Evolutionary conservation across 2,113 vertebrate species (phyloP).

Genomic region (Dicrurus megarhynchus): DNA sequence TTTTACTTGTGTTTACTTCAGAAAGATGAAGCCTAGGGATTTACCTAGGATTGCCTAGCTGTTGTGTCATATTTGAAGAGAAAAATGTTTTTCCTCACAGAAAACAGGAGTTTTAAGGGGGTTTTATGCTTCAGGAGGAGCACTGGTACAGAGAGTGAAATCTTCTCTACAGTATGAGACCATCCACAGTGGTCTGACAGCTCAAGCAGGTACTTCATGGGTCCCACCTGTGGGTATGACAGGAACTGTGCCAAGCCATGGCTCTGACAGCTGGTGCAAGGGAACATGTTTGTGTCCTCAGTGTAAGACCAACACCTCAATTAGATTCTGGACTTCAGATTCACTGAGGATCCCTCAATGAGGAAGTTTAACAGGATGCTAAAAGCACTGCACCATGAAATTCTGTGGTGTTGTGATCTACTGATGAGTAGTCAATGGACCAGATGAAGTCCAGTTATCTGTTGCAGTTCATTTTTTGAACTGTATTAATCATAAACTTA

Average conservation of each 20-base stretch:
- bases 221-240: rapidly evolving
- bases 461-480: constrained; percentile 5
- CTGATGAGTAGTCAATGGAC: neutral
- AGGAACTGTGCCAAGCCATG: neutral
- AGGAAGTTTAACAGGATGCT: neutral
- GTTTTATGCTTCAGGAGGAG: neutral
- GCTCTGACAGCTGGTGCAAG: neutral
- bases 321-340: neutral
- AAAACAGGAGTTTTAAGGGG: neutral
- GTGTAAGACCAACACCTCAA: neutral
- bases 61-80: neutral
- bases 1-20: neutral
- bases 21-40: neutral
- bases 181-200: neutral
- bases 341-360: neutral
- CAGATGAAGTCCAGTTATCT: neutral
- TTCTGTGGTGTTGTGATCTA: rapidly evolving
- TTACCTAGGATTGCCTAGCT: neutral
- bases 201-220: neutral
- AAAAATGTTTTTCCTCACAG: neutral
- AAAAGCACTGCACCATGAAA: neutral
- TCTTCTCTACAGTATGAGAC: neutral
- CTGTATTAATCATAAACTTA: constrained; percentile 25
- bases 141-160: neutral
- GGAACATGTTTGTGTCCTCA: rapidly evolving